Conservation (phyloP, 2,888 invertebrate species). For the Trichacis sp. region DNA sequence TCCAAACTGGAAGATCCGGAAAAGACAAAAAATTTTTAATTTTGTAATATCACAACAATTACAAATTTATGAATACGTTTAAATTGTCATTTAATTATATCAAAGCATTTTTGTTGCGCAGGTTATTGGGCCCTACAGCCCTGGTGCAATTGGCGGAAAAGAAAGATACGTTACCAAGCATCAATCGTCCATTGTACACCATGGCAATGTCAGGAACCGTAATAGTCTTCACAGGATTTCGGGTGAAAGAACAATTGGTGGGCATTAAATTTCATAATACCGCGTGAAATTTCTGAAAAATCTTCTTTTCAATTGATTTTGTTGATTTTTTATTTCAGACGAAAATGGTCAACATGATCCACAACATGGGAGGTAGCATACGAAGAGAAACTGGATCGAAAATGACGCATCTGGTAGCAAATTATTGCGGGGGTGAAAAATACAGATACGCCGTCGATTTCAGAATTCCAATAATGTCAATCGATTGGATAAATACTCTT, state of each 20-base stretch:
- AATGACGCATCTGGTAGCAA: conserved; percentile 94
- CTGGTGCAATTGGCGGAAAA: conserved; percentile 80
- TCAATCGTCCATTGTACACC: conserved; percentile 87
- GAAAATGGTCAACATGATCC: conserved; percentile 87
- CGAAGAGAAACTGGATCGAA: conserved; percentile 89
- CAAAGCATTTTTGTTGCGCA: conserved; percentile 48
- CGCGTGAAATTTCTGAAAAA: conserved; percentile 8
- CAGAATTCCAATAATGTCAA: conserved; percentile 88
- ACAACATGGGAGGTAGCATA: conserved; percentile 97
- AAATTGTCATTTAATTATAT: conserved; percentile 5
- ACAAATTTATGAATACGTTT: too few relatives aligned
- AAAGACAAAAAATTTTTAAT: too few relatives aligned
- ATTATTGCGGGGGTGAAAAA: conserved; percentile 89
- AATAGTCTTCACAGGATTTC: conserved; percentile 93
- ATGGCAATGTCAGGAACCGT: conserved; percentile 89
- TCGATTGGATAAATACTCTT: conserved; percentile 88
- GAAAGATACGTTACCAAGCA: conserved; percentile 78
- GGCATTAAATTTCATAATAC: conserved; percentile 55
- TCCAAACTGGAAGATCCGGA: too few relatives aligned
- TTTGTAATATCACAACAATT: too few relatives aligned
- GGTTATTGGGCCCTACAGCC: conserved; percentile 86
- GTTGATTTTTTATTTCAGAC: conserved; percentile 73
- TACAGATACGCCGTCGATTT: conserved; percentile 94
- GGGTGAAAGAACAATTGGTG: conserved; percentile 90
- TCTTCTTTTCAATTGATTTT: conserved; percentile 2